Evolutionary conservation across 2,113 vertebrate species (phyloP).

Genomic region (Myotis brandtii): DNA sequence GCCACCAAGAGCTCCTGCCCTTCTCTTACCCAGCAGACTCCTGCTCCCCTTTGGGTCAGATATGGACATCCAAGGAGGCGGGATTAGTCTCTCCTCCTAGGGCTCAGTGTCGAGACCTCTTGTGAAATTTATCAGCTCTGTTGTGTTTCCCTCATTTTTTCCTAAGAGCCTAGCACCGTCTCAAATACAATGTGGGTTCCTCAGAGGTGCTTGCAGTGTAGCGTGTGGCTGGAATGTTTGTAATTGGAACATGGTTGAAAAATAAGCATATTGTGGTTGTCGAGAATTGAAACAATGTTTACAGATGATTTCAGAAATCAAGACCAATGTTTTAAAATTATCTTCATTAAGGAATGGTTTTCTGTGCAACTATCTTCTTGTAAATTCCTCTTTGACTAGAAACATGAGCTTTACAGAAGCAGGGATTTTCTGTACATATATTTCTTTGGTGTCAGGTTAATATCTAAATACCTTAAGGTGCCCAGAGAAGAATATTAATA

Average conservation of each 20-base stretch:
- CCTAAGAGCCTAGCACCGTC: background rate
- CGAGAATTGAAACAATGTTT: background rate
- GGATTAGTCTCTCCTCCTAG: background rate
- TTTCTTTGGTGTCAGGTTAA: background rate
- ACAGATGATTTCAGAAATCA: background rate
- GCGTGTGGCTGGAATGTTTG: background rate
- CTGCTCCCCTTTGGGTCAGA: background rate
- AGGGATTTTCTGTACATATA: background rate
- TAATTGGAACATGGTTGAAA: background rate
- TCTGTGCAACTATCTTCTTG: background rate
- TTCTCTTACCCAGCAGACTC: rapidly evolving
- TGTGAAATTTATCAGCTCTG: background rate
- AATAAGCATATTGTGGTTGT: background rate
- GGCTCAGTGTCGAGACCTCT: background rate
- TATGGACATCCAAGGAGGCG: no score
- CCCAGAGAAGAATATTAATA: background rate
- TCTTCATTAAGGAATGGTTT: background rate
- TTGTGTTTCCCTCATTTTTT: background rate
- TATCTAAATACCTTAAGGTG: background rate
- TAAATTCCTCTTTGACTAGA: background rate
- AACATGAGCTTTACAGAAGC: background rate
- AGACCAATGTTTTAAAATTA: background rate
- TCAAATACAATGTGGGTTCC: background rate
- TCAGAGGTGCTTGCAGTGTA: background rate
- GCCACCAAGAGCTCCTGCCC: background rate